Base-by-base conservation (phyloP, 1,140 invertebrate genomes). In the Eriosoma lanigerum region DNA sequence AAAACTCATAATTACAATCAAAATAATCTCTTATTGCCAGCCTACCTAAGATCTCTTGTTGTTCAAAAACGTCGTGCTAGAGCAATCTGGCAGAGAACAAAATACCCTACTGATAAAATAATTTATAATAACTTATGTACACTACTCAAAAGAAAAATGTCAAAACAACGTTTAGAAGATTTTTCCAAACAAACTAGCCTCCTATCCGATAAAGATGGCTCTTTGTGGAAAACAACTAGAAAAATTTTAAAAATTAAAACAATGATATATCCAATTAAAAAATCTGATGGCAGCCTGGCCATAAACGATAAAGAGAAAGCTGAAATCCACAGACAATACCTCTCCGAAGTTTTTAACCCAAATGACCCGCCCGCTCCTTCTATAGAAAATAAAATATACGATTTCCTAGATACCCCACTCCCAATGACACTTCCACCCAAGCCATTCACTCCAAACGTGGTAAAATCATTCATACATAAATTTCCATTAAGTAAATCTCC, bases 401-500 rank as follows among this genome's bases (percentile, higher is more conserved):
- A 17, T 19, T 5, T 19, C n/a, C n/a, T n/a, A n/a, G n/a, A n/a
- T n/a, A 62, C 10, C 6, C n/a, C 38, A 21, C 32, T 64, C 1
- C 78, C 38, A 0, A 29, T 50, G 46, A 4, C 1, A 1, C 12
- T 64, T 17, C 44, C 58, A 4, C 46, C 62, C 0, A 80, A 26
- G 52, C 17, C 0, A 1, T 48, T 64, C 10, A 15, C n/a, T 21
- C 24, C 17, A 4, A 32, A 6, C 19, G 24, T 4, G 12, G 17
- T 64, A 26, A 50, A 17, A 12, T 6, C 24, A 46, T 32, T 9
- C 10, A 66, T 68, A 48, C 6, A 54, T 26, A n/a, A 6, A 9
- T 48, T 29, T 13, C 15, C 26, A 17, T 29, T 19, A 19, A 13
- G 13, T 5, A 82, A 80, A 70, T 46, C 81, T 13, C 62, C 81